Evolutionary conservation across 2,888 invertebrate genomes (phyloP).

Genomic region (Diarsia mendica): DNA sequence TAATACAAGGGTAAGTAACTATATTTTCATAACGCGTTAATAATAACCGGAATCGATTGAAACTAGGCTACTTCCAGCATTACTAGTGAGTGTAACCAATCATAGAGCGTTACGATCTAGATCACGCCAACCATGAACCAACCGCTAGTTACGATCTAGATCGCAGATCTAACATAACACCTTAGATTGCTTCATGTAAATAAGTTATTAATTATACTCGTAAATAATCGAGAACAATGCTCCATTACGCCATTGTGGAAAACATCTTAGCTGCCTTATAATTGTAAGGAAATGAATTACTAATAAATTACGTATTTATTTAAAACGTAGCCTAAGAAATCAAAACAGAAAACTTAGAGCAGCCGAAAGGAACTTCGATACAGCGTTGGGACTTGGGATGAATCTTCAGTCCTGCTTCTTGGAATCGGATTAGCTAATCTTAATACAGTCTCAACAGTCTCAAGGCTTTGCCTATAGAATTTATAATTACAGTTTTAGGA

Average conservation of each 20-base stretch:
- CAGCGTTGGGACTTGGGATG: not conserved
- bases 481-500: slow-evolving; percentile 23
- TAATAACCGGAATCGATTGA: slow-evolving; percentile 66
- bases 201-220: slow-evolving; percentile 58
- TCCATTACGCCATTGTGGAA: slow-evolving; percentile 27
- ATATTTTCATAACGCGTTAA: slow-evolving; percentile 64
- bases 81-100: slow-evolving; percentile 73
- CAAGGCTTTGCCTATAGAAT: slow-evolving; percentile 9
- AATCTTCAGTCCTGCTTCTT: not conserved
- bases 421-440: not conserved
- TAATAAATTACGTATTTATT: not conserved
- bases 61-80: slow-evolving; percentile 70
- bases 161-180: slow-evolving; percentile 71
- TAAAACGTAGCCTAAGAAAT: not conserved
- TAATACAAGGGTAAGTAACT: slow-evolving; percentile 36
- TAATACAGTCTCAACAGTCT: slow-evolving; percentile 9
- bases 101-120: slow-evolving; percentile 74
- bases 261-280: slow-evolving; percentile 34
- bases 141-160: slow-evolving; percentile 74
- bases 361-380: not conserved
- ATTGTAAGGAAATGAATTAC: slow-evolving; percentile 11
- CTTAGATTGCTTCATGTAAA: slow-evolving; percentile 63
- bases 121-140: slow-evolving; percentile 75
- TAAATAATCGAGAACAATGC: slow-evolving; percentile 36
- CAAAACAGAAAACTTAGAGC: slow-evolving; percentile 14